Conservation (phyloP, 2,113 vertebrate genomes). For the Prunella fulvescens region DNA sequence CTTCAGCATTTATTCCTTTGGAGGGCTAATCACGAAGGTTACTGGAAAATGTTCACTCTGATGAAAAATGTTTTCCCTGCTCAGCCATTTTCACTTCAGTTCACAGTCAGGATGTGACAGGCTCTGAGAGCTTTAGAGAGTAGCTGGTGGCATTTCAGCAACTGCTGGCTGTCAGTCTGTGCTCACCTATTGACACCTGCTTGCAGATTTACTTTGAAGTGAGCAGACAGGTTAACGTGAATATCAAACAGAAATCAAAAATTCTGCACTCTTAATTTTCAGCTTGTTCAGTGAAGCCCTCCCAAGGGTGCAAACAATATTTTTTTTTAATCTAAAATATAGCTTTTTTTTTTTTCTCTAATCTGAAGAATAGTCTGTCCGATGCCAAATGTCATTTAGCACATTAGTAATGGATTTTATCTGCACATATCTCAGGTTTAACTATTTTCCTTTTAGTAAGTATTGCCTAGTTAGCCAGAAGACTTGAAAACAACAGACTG, state of each 20-base stretch:
- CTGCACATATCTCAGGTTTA: background rate
- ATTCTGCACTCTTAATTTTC: background rate
- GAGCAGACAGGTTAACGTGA: background rate
- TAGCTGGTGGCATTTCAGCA: background rate
- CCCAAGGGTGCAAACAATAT: background rate
- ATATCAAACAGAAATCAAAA: background rate
- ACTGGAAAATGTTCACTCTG: background rate
- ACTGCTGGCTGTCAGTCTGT: background rate
- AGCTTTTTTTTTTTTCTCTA: background rate
- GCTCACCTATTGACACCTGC: background rate
- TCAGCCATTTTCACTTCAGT: background rate
- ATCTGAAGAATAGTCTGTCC: background rate
- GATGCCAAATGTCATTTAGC: background rate
- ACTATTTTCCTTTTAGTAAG: background rate
- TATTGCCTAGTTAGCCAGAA: background rate
- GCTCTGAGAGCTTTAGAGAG: background rate
- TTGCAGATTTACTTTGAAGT: background rate
- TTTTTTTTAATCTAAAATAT: background rate
- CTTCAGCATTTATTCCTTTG: background rate
- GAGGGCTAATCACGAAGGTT: background rate
- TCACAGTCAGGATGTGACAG: background rate
- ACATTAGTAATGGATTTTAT: background rate
- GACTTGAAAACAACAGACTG: background rate
- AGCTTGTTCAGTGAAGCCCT: background rate
- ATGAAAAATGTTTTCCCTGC: background rate